phyloP scores from a whole-genome alignment of 2,113 vertebrate genomes.

The Emydura subglobosa region DNA sequence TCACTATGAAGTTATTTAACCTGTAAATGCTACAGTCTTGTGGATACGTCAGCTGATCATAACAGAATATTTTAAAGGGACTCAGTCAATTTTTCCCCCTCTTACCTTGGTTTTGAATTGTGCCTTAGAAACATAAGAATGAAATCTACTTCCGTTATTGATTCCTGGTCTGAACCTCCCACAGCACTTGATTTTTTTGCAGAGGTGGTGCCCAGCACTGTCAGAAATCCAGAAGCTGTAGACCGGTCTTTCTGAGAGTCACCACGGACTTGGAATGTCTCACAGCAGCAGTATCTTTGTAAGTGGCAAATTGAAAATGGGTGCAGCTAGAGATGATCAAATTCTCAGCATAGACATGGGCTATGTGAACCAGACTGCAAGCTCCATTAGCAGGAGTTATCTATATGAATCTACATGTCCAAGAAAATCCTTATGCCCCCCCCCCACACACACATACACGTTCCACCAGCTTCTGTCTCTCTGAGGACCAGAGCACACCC shows the following conservation, averaged over 20 bases:
- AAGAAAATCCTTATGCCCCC: not conserved
- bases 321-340: not conserved
- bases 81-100: not conserved
- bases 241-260: not conserved
- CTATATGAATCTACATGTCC: not conserved
- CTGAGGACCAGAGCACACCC: not conserved
- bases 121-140: not conserved
- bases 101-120: not conserved
- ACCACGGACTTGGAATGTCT: not conserved
- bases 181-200: not conserved
- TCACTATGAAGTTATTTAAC: not conserved
- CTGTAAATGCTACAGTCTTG: not conserved
- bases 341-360: not conserved
- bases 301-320: not conserved
- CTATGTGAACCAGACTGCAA: not conserved
- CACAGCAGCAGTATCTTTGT: not conserved
- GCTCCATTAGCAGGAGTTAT: not conserved
- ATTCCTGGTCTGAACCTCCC: not conserved
- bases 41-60: not conserved
- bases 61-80: not conserved
- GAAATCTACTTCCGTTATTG: not conserved
- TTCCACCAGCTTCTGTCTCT: not conserved
- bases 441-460: too few relatives aligned
- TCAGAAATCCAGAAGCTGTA: not conserved
- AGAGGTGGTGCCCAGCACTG: not conserved